Evolutionary conservation across 2,113 vertebrate species (phyloP), one percentile per base, ranked within the genome.

Genomic region (Erpornis zantholeuca): DNA sequence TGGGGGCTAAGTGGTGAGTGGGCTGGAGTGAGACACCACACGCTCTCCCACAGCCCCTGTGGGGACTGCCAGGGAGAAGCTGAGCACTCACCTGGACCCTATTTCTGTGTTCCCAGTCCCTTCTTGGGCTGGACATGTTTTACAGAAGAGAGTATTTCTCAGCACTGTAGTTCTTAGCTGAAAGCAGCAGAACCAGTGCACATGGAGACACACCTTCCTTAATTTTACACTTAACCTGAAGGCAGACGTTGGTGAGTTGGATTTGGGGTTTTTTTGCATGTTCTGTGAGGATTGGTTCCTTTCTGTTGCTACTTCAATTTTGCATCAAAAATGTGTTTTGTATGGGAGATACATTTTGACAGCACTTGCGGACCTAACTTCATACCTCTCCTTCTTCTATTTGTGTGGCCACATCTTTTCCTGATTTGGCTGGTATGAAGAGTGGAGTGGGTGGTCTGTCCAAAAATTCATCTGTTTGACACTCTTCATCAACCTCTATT

Each of bases 391-490:
- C 99, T 78, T 99, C 98, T 94, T 99, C 97, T 96, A 99, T 99
- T 90, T 99, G 98, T 3, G 99, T 99, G 70, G 97, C 97, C 29
- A 97, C 98, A 96, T 99, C 99, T 97, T 91, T 98, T 56, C 99
- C 99, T 5, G 98, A 97, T 97, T 99, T 99, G 79, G 98, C 98
- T 84, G 99, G 99, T 90, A 99, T 98, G 77, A 99, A 99, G 64
- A 99, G 97, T 2, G 99, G 99, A 66, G 98, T 99, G 28, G 98
- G 83, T n/a, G 99, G 98, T 98, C 97, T 98, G 88, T 99, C 98
- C 98, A 99, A 94, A 97, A 99, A 99, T 1, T 97, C 98, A 92
- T 99, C 99, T 49, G 99, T 99, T 97, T 99, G 99, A 97, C 99
- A 99, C 82, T 98, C 98, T 60, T 92, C 94, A 68, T 98, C 98